These are phyloP conservation scores for Ormyrus rosae DNA, from an alignment of 2,888 invertebrate species.

Conservation along the genomic window DNA sequence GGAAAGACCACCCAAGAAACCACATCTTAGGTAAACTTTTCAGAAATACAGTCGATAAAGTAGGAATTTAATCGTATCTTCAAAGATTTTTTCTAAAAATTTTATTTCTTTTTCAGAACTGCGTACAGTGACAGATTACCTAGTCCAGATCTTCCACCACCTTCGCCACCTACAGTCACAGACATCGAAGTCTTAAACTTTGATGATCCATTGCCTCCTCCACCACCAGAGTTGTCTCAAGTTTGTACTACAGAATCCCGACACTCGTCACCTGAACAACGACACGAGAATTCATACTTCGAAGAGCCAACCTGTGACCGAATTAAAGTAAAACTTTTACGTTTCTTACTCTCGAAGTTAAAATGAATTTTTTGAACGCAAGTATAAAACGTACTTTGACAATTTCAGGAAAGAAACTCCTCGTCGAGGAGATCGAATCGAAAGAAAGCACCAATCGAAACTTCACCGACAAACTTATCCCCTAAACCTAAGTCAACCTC, in stretches of 20 bases:
- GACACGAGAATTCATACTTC: conserved; percentile 29
- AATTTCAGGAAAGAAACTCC: conserved; percentile 65
- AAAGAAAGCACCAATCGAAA: conserved; percentile 62
- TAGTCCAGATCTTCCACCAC: conserved; percentile 81
- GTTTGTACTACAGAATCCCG: conserved; percentile 61
- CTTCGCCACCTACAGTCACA: conserved; percentile 80
- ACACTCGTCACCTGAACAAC: conserved; percentile 60
- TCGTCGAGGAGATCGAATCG: conserved; percentile 68
- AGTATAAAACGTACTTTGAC: not conserved
- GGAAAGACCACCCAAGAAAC: conserved; percentile 87
- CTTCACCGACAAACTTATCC: conserved; percentile 62
- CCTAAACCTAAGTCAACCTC: conserved; percentile 59
- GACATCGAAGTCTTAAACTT: conserved; percentile 79
- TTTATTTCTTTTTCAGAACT: conserved; percentile 60
- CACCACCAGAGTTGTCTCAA: conserved; percentile 77
- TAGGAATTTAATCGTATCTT: not conserved
- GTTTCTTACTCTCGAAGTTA: not conserved
- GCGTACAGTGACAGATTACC: conserved; percentile 77
- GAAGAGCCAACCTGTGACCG: conserved; percentile 32
- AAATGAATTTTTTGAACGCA: not conserved
- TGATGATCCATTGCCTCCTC: conserved; percentile 83
- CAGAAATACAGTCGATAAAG: too few species aligned
- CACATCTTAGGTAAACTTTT: conserved; percentile 78
- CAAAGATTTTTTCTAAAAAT: not conserved
- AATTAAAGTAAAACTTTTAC: conserved; percentile 31